Percentiles rank a stretch among this genome's conserved stretches.
phyloP scores from a whole-genome alignment of 2,888 invertebrate genomes.

The Drosophila maculinotata region DNA sequence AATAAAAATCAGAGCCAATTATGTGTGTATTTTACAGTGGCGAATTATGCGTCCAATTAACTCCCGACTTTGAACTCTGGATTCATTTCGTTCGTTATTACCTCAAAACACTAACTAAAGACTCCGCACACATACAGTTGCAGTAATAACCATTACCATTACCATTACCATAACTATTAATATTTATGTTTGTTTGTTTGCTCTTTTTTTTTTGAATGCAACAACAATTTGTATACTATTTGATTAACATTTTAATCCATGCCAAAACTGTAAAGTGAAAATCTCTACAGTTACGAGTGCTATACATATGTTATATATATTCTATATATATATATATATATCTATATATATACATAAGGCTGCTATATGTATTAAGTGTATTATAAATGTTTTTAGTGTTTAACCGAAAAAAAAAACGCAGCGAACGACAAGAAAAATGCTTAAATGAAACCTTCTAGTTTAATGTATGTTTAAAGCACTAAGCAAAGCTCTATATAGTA shows the following conservation, averaged over 20 bases:
- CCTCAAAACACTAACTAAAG: slow-evolving; percentile 48
- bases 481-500: slow-evolving; percentile 65
- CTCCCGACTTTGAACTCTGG: slow-evolving; percentile 40
- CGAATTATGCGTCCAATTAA: slow-evolving; percentile 58
- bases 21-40: slow-evolving; percentile 20
- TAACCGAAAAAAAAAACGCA: slow-evolving; percentile 12
- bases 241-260: slow-evolving; percentile 35
- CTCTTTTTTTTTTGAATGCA: not conserved
- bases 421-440: slow-evolving; percentile 36
- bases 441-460: slow-evolving; percentile 52
- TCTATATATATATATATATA: slow-evolving; percentile 37
- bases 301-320: slow-evolving; percentile 55
- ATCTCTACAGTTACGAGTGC: slow-evolving; percentile 52
- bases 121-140: slow-evolving; percentile 9
- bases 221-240: slow-evolving; percentile 27
- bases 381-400: slow-evolving; percentile 65
- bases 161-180: slow-evolving; percentile 10
- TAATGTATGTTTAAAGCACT: slow-evolving; percentile 41
- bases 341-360: slow-evolving; percentile 48
- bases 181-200: slow-evolving; percentile 4
- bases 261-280: slow-evolving; percentile 55
- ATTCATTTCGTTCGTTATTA: slow-evolving; percentile 60
- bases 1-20: slow-evolving; percentile 52
- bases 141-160: slow-evolving; percentile 15
- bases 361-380: slow-evolving; percentile 61